Percentiles rank a stretch among this genome's conserved stretches.
These are phyloP conservation scores for Caradrina kadenii DNA, from an alignment of 2,888 invertebrate genomes.

Conservation along the genomic window DNA sequence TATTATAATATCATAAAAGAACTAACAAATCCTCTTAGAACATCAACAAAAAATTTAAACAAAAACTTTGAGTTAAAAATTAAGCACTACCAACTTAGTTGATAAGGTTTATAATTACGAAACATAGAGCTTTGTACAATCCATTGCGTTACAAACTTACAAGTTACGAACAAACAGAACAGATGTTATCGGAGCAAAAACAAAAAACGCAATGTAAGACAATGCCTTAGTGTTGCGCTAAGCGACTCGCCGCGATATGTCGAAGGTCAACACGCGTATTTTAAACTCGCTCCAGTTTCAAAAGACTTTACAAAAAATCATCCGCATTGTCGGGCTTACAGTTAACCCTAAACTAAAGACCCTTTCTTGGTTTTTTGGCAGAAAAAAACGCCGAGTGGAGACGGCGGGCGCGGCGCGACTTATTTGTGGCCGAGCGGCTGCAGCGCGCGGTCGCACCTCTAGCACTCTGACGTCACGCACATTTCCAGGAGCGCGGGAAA, in stretches of 20 bases:
- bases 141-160: slow-evolving; percentile 42
- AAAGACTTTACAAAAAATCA: slow-evolving; percentile 74
- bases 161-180: slow-evolving; percentile 34
- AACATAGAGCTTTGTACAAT: slow-evolving; percentile 40
- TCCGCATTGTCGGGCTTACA: slow-evolving; percentile 78
- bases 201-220: slow-evolving; percentile 70
- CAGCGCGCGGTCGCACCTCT: slow-evolving; percentile 81
- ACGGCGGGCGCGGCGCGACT: slow-evolving; percentile 73
- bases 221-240: slow-evolving; percentile 50
- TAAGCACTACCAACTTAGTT: slow-evolving; percentile 38
- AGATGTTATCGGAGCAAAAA: slow-evolving; percentile 63
- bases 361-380: slow-evolving; percentile 88
- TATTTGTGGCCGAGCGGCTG: slow-evolving; percentile 87
- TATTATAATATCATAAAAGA: slow-evolving; percentile 49
- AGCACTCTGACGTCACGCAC: slow-evolving; percentile 69
- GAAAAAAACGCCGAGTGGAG: slow-evolving; percentile 80
- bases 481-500: slow-evolving; percentile 87
- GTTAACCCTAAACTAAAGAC: slow-evolving; percentile 86
- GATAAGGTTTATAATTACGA: slow-evolving; percentile 42
- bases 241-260: slow-evolving; percentile 60
- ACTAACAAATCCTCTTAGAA: slow-evolving; percentile 29
- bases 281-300: slow-evolving; percentile 70
- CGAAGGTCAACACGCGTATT: slow-evolving; percentile 72
- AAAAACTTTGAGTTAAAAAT: slow-evolving; percentile 33
- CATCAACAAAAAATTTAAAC: slow-evolving; percentile 37